phyloP scores from a whole-genome alignment of 2,797 vertebrate species.

The Apodemus agrarius region DNA sequence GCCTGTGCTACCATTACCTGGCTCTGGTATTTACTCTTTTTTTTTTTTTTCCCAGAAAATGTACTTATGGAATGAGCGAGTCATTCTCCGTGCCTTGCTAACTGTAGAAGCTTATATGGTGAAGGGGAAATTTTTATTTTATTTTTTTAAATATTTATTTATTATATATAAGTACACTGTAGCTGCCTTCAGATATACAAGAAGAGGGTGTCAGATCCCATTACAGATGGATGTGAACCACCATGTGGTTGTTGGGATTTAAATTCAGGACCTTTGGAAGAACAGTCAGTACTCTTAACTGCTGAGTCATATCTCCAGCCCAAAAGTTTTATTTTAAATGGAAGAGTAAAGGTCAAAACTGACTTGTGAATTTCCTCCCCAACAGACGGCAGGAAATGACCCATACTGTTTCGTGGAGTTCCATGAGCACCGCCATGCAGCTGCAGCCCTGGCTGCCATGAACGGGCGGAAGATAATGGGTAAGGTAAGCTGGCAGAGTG shows the following conservation, averaged over 20 bases:
- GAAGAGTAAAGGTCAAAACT: conserved; percentile 30
- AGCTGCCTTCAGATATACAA: too few relatives aligned
- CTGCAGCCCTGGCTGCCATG: conserved; percentile 97
- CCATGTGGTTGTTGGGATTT: too few relatives aligned
- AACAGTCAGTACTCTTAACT: too few relatives aligned
- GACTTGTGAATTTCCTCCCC: not conserved
- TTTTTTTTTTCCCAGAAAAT: conserved; percentile 10
- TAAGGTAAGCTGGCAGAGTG: conserved; percentile 96
- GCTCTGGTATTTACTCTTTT: not conserved
- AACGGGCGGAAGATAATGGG: conserved; percentile 99
- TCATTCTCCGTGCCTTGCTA: conserved; percentile 39
- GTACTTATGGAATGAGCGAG: not conserved
- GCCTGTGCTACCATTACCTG: not conserved
- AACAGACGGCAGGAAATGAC: conserved; percentile 97
- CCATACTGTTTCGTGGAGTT: conserved; percentile 99
- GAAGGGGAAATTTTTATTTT: not conserved
- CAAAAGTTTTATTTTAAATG: not conserved
- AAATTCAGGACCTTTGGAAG: too few relatives aligned
- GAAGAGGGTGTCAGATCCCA: too few relatives aligned
- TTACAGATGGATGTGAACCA: too few relatives aligned
- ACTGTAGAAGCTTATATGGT: not conserved
- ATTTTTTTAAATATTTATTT: too few relatives aligned
- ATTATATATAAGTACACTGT: too few relatives aligned
- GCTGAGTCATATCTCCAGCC: too few relatives aligned
- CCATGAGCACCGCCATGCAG: conserved; percentile 98